Conservation (phyloP, 2,797 vertebrate genomes). For the Liasis olivaceus region DNA sequence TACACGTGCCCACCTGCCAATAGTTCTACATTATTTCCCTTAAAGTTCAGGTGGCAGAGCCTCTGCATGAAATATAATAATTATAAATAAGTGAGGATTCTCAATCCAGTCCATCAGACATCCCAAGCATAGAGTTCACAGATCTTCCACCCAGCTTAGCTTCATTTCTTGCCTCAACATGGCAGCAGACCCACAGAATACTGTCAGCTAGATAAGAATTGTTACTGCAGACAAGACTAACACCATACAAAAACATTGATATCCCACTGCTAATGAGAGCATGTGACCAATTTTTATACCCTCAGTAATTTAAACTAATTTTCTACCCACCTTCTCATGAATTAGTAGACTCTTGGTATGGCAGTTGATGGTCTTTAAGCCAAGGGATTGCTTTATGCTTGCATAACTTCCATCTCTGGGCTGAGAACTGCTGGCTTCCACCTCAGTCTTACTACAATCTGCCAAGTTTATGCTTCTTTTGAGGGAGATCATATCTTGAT, state of each 20-base stretch:
- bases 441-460: neutral
- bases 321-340: neutral
- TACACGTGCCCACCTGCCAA: neutral
- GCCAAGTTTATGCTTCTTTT: neutral
- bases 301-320: neutral
- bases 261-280: neutral
- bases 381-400: neutral
- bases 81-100: neutral
- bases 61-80: neutral
- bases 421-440: neutral
- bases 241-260: neutral
- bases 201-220: neutral
- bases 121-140: too few species aligned
- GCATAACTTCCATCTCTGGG: neutral
- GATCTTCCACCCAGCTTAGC: too few species aligned
- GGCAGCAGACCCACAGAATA: neutral
- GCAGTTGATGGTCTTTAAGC: neutral
- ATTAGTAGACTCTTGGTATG: neutral
- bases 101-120: too few species aligned
- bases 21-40: neutral
- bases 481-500: neutral
- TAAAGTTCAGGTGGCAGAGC: neutral
- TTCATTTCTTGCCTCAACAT: too few species aligned
- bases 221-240: neutral
- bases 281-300: neutral